Evolutionary conservation across 2,888 invertebrate species (phyloP).

Genomic region (Callyntrura guangdongensis): DNA sequence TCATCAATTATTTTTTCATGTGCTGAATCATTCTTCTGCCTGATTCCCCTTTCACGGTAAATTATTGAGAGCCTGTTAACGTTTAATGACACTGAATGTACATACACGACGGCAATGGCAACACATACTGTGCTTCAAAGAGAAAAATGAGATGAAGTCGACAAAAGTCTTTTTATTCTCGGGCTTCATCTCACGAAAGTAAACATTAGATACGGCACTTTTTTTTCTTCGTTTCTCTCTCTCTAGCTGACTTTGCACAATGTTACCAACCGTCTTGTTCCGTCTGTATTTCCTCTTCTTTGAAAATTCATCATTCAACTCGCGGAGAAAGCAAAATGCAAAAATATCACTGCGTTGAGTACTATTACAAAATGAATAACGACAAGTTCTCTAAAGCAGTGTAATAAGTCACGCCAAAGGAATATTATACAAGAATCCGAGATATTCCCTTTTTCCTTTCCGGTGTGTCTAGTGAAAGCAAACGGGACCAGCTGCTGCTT

Average conservation of each 20-base stretch:
- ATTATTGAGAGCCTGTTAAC: not conserved
- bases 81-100: too few relatives aligned
- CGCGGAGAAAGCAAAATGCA: not conserved
- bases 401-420: constrained; percentile 3
- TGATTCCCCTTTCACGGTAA: not conserved
- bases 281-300: too few relatives aligned
- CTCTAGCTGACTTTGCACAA: constrained; percentile 30
- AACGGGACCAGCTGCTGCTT: not conserved
- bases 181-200: too few relatives aligned
- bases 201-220: too few relatives aligned
- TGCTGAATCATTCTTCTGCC: not conserved
- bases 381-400: not conserved
- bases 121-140: too few relatives aligned
- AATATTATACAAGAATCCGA: not conserved
- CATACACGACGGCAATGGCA: too few relatives aligned
- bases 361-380: not conserved
- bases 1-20: not conserved
- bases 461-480: not conserved
- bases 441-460: not conserved
- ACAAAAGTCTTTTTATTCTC: too few relatives aligned
- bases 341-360: not conserved
- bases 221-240: too few relatives aligned
- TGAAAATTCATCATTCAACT: too few relatives aligned
- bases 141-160: too few relatives aligned
- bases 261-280: not conserved